phyloP scores from a whole-genome alignment of 2,888 invertebrate species.

The Ellobium chinense region DNA sequence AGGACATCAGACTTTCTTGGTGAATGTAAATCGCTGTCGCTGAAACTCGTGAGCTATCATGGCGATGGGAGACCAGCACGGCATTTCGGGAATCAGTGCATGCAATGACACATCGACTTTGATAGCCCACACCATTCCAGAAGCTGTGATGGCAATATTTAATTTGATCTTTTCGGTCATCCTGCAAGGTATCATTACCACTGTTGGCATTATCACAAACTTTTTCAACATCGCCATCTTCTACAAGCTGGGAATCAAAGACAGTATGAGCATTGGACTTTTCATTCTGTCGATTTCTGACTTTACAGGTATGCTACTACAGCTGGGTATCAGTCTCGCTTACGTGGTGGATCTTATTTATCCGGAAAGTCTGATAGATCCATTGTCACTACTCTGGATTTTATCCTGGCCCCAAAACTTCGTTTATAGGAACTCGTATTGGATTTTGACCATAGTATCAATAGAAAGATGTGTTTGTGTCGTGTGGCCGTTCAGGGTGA shows the following conservation, averaged over 20 bases:
- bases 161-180: no score
- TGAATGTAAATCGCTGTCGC: no score
- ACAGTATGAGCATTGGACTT: slow-evolving; percentile 21
- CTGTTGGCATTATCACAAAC: background rate
- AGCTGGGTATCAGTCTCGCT: background rate
- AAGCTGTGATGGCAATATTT: no score
- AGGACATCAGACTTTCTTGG: no score
- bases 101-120: no score
- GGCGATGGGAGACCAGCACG: no score
- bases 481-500: slow-evolving; percentile 25
- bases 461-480: slow-evolving; percentile 33
- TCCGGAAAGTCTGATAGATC: background rate
- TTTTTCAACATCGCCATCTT: slow-evolving; percentile 9
- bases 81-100: no score
- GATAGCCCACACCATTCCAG: no score
- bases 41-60: no score
- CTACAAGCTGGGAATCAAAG: background rate
- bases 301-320: background rate
- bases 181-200: no score
- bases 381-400: background rate
- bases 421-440: background rate
- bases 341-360: background rate
- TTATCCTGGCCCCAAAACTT: background rate
- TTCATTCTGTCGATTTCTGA: background rate
- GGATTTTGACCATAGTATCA: slow-evolving; percentile 21